Evolutionary conservation across 2,888 invertebrate species (phyloP).

Genomic region (Drosophila subquinaria): DNA sequence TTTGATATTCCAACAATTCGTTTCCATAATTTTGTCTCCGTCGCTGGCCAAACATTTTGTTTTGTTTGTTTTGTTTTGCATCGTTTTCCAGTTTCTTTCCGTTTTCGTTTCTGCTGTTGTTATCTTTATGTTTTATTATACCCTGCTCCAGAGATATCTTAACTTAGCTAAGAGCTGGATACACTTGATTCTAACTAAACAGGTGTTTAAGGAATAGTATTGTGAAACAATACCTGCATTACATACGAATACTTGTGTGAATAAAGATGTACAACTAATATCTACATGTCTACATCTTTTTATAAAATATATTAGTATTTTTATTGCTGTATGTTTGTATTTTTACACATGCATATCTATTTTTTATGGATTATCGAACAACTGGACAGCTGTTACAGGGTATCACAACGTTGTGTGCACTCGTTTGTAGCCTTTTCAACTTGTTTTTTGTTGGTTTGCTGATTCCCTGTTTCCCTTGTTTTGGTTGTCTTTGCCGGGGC

Average conservation of each 20-base stretch:
- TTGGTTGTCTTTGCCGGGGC: constrained; percentile 21
- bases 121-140: not conserved
- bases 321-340: no score
- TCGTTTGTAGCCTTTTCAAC: not conserved
- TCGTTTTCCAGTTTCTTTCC: constrained; percentile 15
- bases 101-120: constrained; percentile 3
- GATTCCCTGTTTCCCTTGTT: constrained; percentile 3
- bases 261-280: no score
- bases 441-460: constrained; percentile 17
- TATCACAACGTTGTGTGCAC: not conserved
- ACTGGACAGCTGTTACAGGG: not conserved
- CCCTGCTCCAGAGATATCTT: no score
- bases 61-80: constrained; percentile 31
- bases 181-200: no score
- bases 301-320: no score
- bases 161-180: no score
- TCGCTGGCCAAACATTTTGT: constrained; percentile 24
- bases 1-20: constrained; percentile 28
- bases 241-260: no score
- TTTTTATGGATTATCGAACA: not conserved
- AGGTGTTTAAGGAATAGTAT: no score
- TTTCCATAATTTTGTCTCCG: constrained; percentile 24
- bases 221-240: no score
- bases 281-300: no score
- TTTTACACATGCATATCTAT: no score